Evolutionary conservation across 2,797 vertebrate species (phyloP), one percentile per base, ranked within the genome.

Genomic region (Gymnodraco acuticeps): DNA sequence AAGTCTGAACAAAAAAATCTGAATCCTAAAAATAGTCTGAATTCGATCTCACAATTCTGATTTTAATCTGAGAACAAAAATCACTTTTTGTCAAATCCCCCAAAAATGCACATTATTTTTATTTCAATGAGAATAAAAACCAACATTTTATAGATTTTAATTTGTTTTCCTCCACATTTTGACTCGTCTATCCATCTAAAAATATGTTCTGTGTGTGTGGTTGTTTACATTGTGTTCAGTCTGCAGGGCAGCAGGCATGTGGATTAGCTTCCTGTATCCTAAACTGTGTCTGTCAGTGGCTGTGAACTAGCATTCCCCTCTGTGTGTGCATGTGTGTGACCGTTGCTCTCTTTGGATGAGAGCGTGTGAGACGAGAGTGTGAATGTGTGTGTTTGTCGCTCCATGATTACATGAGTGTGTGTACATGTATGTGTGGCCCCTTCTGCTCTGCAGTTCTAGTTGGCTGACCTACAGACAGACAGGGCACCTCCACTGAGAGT

Each of bases 371-470:
- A 67, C 31, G 23, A 13, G 52, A 51, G 46, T 58, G 33, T 47
- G 55, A 53, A 12, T 53, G 48, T 59, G 54, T 65, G 58, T 42
- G 38, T 38, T 16, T 61, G 63, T 58, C 5, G 14, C 58, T 58
- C 31, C 73, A 58, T 61, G 52, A 14, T 45, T 53, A 1, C 9
- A 1, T 63, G 31, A 23, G 53, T 52, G 42, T 15, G 38, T 52
- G 9, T 55, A 20, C 66, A 38, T 72, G 51, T 64, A 0, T 60
- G 54, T 58, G 46, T 84, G 78, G 82, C 75, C 89, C 83, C 87
- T 83, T 88, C 88, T 91, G 89, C 73, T 87, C 66, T 69, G 75
- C 85, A 73, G 76, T 70, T 78, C 63, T 51, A 62, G 76, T 85
- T 74, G 68, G 66, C 80, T 87, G 87, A 88, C 78, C 87, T 75